phyloP scores from a whole-genome alignment of 2,888 invertebrate genomes.

The Chaetogeoica ovagalla region DNA sequence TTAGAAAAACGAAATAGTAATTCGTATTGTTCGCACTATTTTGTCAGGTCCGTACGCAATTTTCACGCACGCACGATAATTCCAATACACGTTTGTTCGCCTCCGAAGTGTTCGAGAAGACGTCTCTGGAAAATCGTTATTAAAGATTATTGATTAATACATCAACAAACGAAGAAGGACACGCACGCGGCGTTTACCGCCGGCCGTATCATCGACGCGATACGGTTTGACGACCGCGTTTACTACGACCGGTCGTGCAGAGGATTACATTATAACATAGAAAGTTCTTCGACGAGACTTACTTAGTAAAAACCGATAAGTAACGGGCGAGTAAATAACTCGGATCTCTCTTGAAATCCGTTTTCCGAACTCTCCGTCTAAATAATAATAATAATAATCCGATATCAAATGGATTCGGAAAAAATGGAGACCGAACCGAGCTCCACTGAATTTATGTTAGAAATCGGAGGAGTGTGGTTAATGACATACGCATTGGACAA shows the following conservation, averaged over 20 bases:
- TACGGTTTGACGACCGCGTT: not conserved
- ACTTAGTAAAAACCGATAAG: not conserved
- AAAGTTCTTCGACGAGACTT: not conserved
- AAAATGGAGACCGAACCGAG: too few species aligned
- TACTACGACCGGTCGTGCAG: too few species aligned
- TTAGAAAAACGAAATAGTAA: slow-evolving; percentile 1
- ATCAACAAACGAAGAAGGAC: not conserved
- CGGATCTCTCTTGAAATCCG: too few species aligned
- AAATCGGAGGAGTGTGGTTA: not conserved
- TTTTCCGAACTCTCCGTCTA: too few species aligned
- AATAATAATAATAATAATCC: too few species aligned
- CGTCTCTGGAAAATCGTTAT: not conserved
- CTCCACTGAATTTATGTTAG: too few species aligned
- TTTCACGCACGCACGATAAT: not conserved
- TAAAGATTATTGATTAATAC: not conserved
- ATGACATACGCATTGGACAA: not conserved
- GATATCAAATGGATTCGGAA: too few species aligned
- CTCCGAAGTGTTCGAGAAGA: not conserved
- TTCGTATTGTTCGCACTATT: slow-evolving; percentile 3
- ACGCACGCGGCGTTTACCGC: not conserved
- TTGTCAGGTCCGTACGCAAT: slow-evolving; percentile 23
- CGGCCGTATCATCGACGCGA: not conserved
- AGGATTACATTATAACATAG: too few species aligned
- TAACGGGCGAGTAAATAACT: not conserved
- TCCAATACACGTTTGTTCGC: not conserved